phyloP scores from a whole-genome alignment of 2,113 vertebrate species.

The Oophaga pumilio region DNA sequence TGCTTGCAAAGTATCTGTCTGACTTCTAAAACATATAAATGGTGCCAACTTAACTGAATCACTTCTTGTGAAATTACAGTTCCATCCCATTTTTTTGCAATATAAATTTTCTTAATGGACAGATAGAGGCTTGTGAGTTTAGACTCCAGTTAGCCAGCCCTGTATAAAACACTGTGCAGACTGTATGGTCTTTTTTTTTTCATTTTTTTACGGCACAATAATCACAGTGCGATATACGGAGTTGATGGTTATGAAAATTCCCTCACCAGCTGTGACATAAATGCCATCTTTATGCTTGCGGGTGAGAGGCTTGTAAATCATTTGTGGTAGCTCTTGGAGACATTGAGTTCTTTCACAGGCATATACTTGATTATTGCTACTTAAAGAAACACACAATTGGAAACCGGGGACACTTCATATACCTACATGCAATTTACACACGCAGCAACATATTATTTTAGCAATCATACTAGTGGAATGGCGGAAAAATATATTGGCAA shows the following conservation, averaged over 20 bases:
- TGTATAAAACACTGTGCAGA: not conserved
- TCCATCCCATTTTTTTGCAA: not conserved
- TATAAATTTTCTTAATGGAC: conserved; percentile 1
- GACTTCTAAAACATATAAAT: no score
- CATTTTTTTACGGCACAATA: conserved; percentile 13
- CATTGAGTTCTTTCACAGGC: not conserved
- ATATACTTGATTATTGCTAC: conserved; percentile 1
- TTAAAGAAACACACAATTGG: conserved; percentile 30
- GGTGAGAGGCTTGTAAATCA: conserved; percentile 25
- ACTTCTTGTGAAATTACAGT: not conserved
- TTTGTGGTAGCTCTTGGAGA: conserved; percentile 3
- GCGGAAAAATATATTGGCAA: not conserved
- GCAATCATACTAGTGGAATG: not conserved
- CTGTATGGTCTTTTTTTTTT: not conserved
- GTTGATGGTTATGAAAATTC: conserved; percentile 20
- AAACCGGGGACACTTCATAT: conserved; percentile 28
- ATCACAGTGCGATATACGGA: not conserved
- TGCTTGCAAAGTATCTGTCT: no score
- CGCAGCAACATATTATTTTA: not conserved
- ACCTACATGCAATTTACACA: not conserved
- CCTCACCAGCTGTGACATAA: conserved; percentile 43
- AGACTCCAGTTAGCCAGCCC: not conserved
- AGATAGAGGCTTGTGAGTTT: not conserved
- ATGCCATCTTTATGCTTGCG: conserved; percentile 31
- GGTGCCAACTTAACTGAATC: not conserved